Conservation (phyloP, 2,888 invertebrate genomes). For the Lycocerus yunnanus region DNA sequence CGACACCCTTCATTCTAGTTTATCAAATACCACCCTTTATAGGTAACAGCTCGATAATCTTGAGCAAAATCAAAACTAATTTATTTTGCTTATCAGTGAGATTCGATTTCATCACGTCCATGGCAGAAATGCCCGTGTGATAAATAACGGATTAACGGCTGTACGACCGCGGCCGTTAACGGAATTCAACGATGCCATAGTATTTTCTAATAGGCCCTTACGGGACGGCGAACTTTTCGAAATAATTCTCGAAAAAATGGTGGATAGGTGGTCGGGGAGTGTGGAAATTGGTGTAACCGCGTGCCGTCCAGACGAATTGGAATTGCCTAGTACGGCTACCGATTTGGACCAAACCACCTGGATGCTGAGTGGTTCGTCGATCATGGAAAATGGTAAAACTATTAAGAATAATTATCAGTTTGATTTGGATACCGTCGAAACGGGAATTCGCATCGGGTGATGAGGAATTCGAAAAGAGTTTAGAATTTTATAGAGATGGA, state of each 20-base stretch:
- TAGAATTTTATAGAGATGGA: constrained; percentile 87
- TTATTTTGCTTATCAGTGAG: constrained; percentile 60
- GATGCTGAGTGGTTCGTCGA: constrained; percentile 89
- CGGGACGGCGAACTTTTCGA: constrained; percentile 92
- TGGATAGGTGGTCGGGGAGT: constrained; percentile 91
- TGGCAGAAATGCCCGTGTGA: constrained; percentile 85
- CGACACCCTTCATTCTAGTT: constrained; percentile 74
- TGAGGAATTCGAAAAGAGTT: constrained; percentile 83
- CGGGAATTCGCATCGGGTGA: constrained; percentile 85
- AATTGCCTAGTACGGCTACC: constrained; percentile 87
- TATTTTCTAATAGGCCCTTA: constrained; percentile 86
- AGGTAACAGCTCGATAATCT: constrained; percentile 53
- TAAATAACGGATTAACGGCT: constrained; percentile 83
- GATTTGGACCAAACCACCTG: constrained; percentile 91
- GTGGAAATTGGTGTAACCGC: constrained; percentile 88
- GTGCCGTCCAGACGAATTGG: constrained; percentile 87
- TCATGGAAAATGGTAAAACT: constrained; percentile 89
- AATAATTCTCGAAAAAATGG: constrained; percentile 86
- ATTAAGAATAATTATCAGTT: constrained; percentile 83
- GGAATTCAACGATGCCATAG: constrained; percentile 94
- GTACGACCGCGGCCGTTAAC: constrained; percentile 84
- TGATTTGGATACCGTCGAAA: constrained; percentile 80
- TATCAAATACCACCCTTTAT: constrained; percentile 74
- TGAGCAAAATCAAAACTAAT: neutral
- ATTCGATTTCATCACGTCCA: constrained; percentile 88